These are phyloP conservation scores for Phyllostomus discolor DNA, from an alignment of 2,113 vertebrate genomes.

Conservation along the genomic window DNA sequence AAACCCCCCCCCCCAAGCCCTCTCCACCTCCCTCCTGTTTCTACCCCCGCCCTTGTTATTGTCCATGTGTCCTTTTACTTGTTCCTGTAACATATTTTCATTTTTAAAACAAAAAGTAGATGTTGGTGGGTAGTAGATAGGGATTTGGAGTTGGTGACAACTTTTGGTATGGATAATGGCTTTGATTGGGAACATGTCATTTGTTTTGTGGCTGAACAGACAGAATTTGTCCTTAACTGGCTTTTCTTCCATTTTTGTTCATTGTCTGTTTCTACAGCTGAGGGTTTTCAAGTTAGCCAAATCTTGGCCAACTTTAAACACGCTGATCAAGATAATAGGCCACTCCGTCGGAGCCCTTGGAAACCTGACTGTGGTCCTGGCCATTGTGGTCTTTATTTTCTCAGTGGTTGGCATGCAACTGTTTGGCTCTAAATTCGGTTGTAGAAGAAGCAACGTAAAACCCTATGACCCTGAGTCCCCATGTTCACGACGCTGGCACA, in stretches of 20 bases:
- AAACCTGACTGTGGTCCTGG: constrained; percentile 82
- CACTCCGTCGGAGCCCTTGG: constrained; percentile 77
- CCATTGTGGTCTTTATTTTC: constrained; percentile 83
- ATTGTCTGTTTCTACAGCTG: constrained; percentile 73
- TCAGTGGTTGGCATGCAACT: constrained; percentile 81
- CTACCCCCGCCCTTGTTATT: too few relatives aligned
- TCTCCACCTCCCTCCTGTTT: too few relatives aligned
- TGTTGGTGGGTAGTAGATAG: not conserved
- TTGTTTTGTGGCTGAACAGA: not conserved
- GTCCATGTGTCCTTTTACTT: too few relatives aligned
- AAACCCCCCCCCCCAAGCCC: too few relatives aligned
- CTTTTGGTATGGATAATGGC: not conserved
- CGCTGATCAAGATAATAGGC: constrained; percentile 81
- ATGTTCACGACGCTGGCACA: constrained; percentile 78
- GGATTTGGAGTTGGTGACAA: not conserved
- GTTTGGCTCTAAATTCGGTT: constrained; percentile 66
- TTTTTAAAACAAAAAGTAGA: not conserved
- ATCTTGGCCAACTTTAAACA: constrained; percentile 83
- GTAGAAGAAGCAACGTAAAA: not conserved
- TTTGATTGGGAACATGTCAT: not conserved
- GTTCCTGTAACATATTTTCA: not conserved
- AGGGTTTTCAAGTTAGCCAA: constrained; percentile 85
- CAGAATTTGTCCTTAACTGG: not conserved
- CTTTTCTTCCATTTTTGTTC: not conserved
- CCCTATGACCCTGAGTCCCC: fast-evolving